phyloP scores from a whole-genome alignment of 2,113 vertebrate species.

The Panthera leo region DNA sequence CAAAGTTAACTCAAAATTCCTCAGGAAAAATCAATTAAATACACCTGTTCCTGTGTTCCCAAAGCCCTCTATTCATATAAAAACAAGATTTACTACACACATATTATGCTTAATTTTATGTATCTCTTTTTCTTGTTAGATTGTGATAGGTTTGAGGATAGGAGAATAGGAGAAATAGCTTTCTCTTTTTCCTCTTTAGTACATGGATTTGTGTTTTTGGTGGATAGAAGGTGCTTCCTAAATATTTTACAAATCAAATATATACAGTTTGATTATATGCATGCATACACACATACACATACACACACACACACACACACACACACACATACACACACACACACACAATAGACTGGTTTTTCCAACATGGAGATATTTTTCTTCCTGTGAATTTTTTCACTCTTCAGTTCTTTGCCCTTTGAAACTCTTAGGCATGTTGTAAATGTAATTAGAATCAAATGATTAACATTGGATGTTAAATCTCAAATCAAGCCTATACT shows the following conservation, averaged over 20 bases:
- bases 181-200: neutral
- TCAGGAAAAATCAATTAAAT: slow-evolving; percentile 29
- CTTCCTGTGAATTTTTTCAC: neutral
- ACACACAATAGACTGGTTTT: neutral
- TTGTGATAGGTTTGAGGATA: neutral
- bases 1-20: slow-evolving; percentile 41
- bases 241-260: neutral
- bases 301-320: neutral
- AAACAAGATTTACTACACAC: slow-evolving; percentile 26
- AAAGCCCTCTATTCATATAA: neutral
- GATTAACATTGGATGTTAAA: slow-evolving; percentile 38
- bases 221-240: neutral
- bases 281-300: neutral
- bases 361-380: slow-evolving; percentile 20
- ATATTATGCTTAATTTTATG: neutral
- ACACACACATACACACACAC: neutral
- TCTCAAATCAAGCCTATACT: neutral
- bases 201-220: neutral
- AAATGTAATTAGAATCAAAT: slow-evolving; percentile 50
- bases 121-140: slow-evolving; percentile 25
- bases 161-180: neutral
- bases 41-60: neutral
- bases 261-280: neutral
- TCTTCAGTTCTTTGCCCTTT: neutral
- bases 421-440: slow-evolving; percentile 9